These are phyloP conservation scores for Bombus affinis DNA, from an alignment of 1,140 invertebrate species.

Conservation along the genomic window DNA sequence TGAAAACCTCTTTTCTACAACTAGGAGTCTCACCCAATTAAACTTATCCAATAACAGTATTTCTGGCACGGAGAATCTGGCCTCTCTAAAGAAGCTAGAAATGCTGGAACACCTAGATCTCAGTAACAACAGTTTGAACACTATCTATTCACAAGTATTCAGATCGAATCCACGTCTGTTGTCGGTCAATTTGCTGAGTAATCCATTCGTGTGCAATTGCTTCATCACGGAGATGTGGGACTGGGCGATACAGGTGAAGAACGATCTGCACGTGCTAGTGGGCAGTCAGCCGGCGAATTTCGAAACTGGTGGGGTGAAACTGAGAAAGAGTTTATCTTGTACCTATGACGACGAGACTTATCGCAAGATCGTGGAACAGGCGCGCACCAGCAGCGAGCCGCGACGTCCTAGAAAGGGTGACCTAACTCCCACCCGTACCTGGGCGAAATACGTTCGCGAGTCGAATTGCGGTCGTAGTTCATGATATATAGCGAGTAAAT, in stretches of 20 bases:
- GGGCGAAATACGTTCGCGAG: constrained; percentile 88
- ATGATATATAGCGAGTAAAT: constrained; percentile 73
- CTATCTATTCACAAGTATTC: constrained; percentile 83
- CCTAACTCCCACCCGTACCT: constrained; percentile 85
- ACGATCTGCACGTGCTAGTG: constrained; percentile 85
- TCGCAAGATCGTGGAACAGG: constrained; percentile 82
- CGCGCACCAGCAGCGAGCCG: constrained; percentile 80
- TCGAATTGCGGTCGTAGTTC: constrained; percentile 84
- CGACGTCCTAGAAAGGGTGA: constrained; percentile 84
- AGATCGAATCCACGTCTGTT: constrained; percentile 83
- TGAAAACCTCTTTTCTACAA: constrained; percentile 84
- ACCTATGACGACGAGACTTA: constrained; percentile 85
- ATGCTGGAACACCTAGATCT: constrained; percentile 86
- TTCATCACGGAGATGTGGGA: constrained; percentile 88
- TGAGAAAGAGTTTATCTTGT: constrained; percentile 86
- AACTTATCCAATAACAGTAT: constrained; percentile 86
- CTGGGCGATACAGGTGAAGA: constrained; percentile 87
- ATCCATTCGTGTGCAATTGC: constrained; percentile 88
- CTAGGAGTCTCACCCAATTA: constrained; percentile 85
- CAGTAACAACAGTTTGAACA: constrained; percentile 85
- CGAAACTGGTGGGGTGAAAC: constrained; percentile 84
- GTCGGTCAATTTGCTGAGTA: constrained; percentile 86
- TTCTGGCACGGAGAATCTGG: constrained; percentile 81
- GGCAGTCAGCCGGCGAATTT: constrained; percentile 83
- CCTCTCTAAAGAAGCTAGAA: constrained; percentile 84